Base-by-base conservation (phyloP, 2,888 invertebrate species). In the Rhopalosiphum nymphaeae region DNA sequence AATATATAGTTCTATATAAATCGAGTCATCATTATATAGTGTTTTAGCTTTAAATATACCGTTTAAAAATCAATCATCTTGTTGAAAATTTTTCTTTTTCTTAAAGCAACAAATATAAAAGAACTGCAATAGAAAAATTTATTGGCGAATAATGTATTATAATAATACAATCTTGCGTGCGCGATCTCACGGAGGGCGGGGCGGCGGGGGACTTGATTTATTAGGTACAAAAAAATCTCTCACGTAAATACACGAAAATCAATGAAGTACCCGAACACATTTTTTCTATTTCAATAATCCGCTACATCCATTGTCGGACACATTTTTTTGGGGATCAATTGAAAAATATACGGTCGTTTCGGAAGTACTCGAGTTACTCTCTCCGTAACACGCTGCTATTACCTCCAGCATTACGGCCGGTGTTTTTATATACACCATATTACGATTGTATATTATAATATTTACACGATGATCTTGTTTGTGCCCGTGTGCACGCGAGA, bases 391-490 rank as follows among this genome's bases (percentile, higher is more conserved):
- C 90, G 49, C 67, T 61, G 90, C 25, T 86, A 94, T 91, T 85
- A 91, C 90, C 57, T 85, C 57, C 85, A n/a, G 56, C 88, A 61
- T 61, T 49, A 36, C 57, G 86, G 25, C 57, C 67, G 94, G 90
- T 86, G 89, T 88, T 90, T 91, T 86, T 91, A 49, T 89, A 21
- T 89, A 89, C 36, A 7, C 53, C 53, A 36, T 42, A 78, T 78
- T 78, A 78, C 84, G 84, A 91, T 94, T 91, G 86, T 94, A n/a
- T 87, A 91, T 91, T 94, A 91, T 94, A 91, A 94, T 91, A 94
- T 94, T 94, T 94, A 94, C 94, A 94, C 94, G 94, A 94, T 87
- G 94, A 87, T 94, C 94, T 94, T 91, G 94, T 94, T 94, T 94
- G 90, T 94, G 87, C 85, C 29, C 57, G 93, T 3, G 94, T 91